Evolutionary conservation across 2,888 invertebrate species (phyloP).

Genomic region (Plusia festucae): DNA sequence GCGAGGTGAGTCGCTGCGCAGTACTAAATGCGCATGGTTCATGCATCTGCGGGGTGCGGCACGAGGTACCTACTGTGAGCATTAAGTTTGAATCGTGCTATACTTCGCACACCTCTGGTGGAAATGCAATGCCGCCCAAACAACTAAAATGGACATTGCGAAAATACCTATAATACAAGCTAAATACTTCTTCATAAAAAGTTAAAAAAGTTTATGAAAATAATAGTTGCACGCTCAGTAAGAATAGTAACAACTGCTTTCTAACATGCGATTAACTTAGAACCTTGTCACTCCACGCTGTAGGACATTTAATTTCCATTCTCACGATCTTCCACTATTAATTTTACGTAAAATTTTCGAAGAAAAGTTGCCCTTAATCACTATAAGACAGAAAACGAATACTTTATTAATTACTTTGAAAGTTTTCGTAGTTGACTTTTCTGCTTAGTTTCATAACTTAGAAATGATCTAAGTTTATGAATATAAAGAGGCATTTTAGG

Average conservation of each 20-base stretch:
- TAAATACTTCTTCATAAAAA: constrained; percentile 21
- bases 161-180: background rate
- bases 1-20: no score
- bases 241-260: constrained; percentile 27
- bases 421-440: background rate
- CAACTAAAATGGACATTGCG: constrained; percentile 7
- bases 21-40: no score
- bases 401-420: constrained; percentile 2
- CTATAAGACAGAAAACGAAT: constrained; percentile 1
- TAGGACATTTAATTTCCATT: constrained; percentile 22
- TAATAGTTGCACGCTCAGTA: constrained; percentile 18
- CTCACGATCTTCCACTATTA: constrained; percentile 20
- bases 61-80: no score
- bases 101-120: no score
- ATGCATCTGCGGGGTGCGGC: no score
- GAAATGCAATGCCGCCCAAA: no score
- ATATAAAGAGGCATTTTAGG: background rate
- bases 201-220: constrained; percentile 18
- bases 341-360: constrained; percentile 12
- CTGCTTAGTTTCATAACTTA: background rate
- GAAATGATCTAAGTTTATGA: background rate
- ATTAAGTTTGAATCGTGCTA: no score
- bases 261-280: constrained; percentile 40
- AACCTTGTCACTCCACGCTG: constrained; percentile 32
- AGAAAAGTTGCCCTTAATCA: background rate